Percentiles rank a stretch among this genome's conserved stretches.
Conservation (phyloP, 1,140 invertebrate genomes). For the Zaprionus ghesquierei region DNA sequence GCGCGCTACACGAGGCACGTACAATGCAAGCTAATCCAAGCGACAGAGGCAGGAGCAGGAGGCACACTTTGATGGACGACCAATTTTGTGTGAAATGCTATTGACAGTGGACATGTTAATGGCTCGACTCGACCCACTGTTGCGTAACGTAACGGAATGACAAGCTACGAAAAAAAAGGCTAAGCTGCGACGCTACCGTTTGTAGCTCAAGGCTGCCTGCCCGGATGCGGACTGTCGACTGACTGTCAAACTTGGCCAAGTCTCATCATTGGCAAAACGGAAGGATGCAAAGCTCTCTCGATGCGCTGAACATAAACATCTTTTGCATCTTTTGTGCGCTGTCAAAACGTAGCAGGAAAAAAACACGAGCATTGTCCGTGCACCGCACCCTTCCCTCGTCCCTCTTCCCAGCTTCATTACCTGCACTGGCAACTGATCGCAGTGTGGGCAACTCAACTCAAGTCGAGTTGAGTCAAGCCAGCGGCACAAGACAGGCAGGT, state of each 20-base stretch:
- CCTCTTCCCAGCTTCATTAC: background rate
- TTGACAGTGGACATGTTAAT: constrained; percentile 71
- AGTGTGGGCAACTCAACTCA: constrained; percentile 44
- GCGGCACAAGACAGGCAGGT: constrained; percentile 31
- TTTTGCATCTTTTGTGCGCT: background rate
- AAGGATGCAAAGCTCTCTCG: background rate
- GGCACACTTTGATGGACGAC: constrained; percentile 14
- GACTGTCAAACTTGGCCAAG: background rate
- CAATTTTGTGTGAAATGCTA: constrained; percentile 68
- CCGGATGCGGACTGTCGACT: constrained; percentile 66
- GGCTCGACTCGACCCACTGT: constrained; percentile 36
- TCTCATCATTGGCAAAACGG: background rate
- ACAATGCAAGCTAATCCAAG: constrained; percentile 10
- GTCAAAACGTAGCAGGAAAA: background rate
- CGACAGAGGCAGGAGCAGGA: background rate
- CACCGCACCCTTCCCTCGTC: background rate
- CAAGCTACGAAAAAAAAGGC: background rate
- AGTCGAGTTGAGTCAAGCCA: constrained; percentile 52
- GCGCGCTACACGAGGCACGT: constrained; percentile 20
- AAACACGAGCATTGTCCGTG: background rate
- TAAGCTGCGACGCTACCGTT: background rate
- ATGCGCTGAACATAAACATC: background rate
- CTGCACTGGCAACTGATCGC: constrained; percentile 5
- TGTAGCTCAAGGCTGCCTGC: constrained; percentile 71
- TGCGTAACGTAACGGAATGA: constrained; percentile 35